Evolutionary conservation across 1,140 invertebrate genomes (phyloP), one percentile per base, ranked within the genome.

Genomic region (Drosophila varians): DNA sequence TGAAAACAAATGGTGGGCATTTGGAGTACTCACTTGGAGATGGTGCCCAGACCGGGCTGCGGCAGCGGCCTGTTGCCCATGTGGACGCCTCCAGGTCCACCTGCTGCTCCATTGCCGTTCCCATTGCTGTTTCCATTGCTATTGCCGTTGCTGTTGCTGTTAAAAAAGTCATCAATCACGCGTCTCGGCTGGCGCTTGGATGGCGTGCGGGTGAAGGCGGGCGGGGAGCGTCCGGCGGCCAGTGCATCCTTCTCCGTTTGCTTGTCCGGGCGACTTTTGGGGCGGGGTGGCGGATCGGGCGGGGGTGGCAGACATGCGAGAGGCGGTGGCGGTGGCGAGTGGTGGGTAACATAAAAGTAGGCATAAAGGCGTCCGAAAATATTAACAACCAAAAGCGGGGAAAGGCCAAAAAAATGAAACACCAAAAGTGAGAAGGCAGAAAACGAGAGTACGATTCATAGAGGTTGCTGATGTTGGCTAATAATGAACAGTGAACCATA

Each of bases 181-280:
- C 96, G 93, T 66, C 97, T 93, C 74, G 96, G 95, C 83, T 96
- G 96, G 66, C 97, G 93, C 71, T 96, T 93, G 65, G 97, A 98
- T 5, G 97, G 96, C n/a, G 95, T 96, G 72, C 98, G 93, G 38
- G 95, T 95, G 88, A 99, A 98, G 36, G 94, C 92, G 28, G 97
- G 96, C 46, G 96, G 96, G 12, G 96, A 93, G 45, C 94, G 93
- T 46, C 92, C 90, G 47, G 93, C 92, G 66, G 93, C 91, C 56
- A 92, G 92, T 89, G 93, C 92, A 92, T 95, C 92, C 80, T 91
- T 92, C 77, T 93, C 92, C 23, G 93, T 93, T 84, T 94, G 93
- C 90, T 95, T 94, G 76, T 95, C 94, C 62, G 95, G 94, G 42
- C 95, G 92, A 72, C 95, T 95, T 91, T 93, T 79, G 53, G 53